These are phyloP conservation scores for Meteorus sp. DNA, from an alignment of 1,140 invertebrate species.

Conservation along the genomic window DNA sequence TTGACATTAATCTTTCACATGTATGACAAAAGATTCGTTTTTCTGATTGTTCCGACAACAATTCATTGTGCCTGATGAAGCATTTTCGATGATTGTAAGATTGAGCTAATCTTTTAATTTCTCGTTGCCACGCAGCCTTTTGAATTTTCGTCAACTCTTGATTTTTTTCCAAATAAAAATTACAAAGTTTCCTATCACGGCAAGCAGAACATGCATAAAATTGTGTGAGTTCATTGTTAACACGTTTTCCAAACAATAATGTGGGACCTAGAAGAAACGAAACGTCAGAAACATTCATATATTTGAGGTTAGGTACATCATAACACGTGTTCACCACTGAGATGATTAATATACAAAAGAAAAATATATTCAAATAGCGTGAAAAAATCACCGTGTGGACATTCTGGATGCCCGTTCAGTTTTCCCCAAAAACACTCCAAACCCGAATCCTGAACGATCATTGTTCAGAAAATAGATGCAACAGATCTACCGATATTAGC, in stretches of 20 bases:
- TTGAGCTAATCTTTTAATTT: slow-evolving; percentile 57
- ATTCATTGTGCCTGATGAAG: slow-evolving; percentile 56
- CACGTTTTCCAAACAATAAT: slow-evolving; percentile 66
- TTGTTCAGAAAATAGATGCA: too few species aligned
- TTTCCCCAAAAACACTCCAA: slow-evolving; percentile 45
- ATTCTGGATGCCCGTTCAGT: slow-evolving; percentile 56
- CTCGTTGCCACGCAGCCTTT: slow-evolving; percentile 56
- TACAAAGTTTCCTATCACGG: slow-evolving; percentile 73
- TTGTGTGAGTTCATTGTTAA: slow-evolving; percentile 53
- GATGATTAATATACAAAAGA: too few species aligned
- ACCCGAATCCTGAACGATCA: not conserved
- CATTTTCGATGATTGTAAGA: slow-evolving; percentile 59
- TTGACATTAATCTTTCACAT: slow-evolving; percentile 64
- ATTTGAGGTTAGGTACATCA: slow-evolving; percentile 13
- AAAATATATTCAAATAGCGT: slow-evolving; percentile 1
- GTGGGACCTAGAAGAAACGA: slow-evolving; percentile 63
- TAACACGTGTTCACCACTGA: too few species aligned
- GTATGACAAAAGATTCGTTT: slow-evolving; percentile 65
- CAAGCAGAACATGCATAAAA: slow-evolving; percentile 82
- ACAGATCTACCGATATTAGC: too few species aligned
- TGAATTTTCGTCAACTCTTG: slow-evolving; percentile 57
- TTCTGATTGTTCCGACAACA: slow-evolving; percentile 35
- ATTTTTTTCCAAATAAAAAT: slow-evolving; percentile 66
- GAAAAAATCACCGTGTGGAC: slow-evolving; percentile 58
- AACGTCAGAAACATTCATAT: slow-evolving; percentile 10